Conservation (phyloP, 2,113 vertebrate genomes). For the Urocynchramus pylzowi region DNA sequence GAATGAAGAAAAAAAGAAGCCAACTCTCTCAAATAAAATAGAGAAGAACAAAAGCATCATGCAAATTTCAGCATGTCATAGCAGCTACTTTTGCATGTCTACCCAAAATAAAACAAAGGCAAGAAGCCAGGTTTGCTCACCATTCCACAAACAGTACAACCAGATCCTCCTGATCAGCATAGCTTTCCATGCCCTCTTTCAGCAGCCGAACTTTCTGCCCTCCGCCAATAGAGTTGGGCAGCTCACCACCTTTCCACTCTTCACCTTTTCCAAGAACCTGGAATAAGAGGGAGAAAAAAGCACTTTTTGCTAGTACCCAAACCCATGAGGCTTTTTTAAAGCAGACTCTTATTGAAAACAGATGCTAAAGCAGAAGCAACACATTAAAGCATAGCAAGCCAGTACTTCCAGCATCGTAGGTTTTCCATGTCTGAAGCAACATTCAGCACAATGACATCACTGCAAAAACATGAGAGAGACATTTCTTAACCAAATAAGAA, state of each 20-base stretch:
- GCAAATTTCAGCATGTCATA: background rate
- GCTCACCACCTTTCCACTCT: conserved; percentile 88
- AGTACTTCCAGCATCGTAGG: background rate
- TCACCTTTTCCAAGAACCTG: conserved; percentile 92
- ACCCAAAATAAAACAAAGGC: background rate
- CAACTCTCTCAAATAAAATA: background rate
- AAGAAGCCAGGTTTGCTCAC: conserved; percentile 70
- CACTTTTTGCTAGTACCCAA: background rate
- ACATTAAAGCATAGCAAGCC: background rate
- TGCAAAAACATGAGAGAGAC: conserved; percentile 43
- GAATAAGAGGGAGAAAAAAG: background rate
- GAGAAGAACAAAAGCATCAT: background rate
- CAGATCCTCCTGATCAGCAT: conserved; percentile 84
- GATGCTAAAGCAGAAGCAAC: conserved; percentile 24
- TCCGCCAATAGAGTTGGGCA: conserved; percentile 87
- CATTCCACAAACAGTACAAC: conserved; percentile 89
- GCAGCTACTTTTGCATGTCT: background rate
- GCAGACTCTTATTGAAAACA: background rate
- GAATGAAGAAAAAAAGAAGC: background rate
- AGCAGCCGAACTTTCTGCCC: conserved; percentile 94
- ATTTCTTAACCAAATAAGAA: conserved; percentile 44
- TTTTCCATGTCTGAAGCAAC: conserved; percentile 46
- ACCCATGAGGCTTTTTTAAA: background rate
- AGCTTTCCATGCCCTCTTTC: conserved; percentile 82
- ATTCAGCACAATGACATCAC: conserved; percentile 31